Evolutionary conservation across 2,888 invertebrate genomes (phyloP).

Genomic region (Aporophyla nigra): DNA sequence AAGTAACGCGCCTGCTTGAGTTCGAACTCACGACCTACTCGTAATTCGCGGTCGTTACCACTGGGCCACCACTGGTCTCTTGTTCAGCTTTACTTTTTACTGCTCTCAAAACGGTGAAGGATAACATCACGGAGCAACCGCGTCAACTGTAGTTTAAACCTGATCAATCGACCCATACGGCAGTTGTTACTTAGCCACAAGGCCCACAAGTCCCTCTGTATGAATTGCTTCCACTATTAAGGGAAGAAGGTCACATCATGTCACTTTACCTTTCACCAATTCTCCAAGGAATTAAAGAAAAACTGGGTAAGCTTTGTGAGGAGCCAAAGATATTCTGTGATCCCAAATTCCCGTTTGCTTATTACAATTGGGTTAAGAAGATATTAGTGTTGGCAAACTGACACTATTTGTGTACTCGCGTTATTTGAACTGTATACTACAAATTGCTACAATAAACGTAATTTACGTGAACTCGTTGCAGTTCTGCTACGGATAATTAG

Average conservation of each 20-base stretch:
- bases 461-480: constrained; percentile 34
- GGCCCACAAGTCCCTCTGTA: too few species aligned
- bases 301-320: neutral
- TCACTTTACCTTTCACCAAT: neutral
- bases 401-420: constrained; percentile 25
- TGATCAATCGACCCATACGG: too few species aligned
- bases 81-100: too few species aligned
- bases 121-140: too few species aligned
- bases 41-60: too few species aligned
- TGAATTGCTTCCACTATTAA: neutral
- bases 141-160: too few species aligned
- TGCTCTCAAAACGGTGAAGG: too few species aligned
- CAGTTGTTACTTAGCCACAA: too few species aligned
- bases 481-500: constrained; percentile 15
- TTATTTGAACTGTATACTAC: constrained; percentile 29
- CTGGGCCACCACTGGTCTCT: too few species aligned
- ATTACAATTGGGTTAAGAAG: constrained; percentile 29
- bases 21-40: too few species aligned
- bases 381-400: constrained; percentile 22
- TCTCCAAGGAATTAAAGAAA: neutral
- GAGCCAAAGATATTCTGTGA: neutral
- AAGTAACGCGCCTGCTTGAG: too few species aligned
- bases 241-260: neutral
- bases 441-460: constrained; percentile 42
- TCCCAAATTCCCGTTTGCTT: constrained; percentile 4